Conservation (phyloP, 2,888 invertebrate genomes). For the Schrankia costaestrigalis region DNA sequence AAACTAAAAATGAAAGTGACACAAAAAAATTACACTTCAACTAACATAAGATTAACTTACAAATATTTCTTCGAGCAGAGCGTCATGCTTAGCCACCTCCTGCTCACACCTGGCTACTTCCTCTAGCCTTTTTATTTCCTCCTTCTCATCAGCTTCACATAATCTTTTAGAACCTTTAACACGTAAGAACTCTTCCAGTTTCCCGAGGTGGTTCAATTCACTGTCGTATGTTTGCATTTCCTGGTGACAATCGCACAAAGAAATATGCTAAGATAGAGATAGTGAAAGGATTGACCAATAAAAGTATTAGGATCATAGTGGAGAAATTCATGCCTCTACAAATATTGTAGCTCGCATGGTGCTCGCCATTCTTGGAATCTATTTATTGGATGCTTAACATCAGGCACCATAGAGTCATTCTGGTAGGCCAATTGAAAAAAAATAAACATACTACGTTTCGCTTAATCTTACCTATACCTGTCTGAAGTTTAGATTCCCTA, state of each 20-base stretch:
- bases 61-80: conserved; percentile 87
- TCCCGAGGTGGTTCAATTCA: conserved; percentile 90
- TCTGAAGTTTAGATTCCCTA: too few relatives aligned
- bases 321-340: too few relatives aligned
- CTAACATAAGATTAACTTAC: conserved; percentile 45
- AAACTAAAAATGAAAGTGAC: too few relatives aligned
- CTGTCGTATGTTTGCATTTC: conserved; percentile 94
- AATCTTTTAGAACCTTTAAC: conserved; percentile 90
- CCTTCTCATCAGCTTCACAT: conserved; percentile 87
- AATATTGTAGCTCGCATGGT: neutral
- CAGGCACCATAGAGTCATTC: too few relatives aligned
- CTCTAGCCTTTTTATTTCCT: conserved; percentile 84
- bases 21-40: neutral
- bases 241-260: conserved; percentile 40
- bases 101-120: conserved; percentile 85
- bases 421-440: too few relatives aligned
- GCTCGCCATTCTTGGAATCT: too few relatives aligned
- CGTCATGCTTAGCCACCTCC: conserved; percentile 85
- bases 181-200: conserved; percentile 90
- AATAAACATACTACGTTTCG: too few relatives aligned
- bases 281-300: too few relatives aligned
- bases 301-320: too few relatives aligned
- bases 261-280: neutral
- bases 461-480: too few relatives aligned
- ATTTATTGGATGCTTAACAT: too few relatives aligned